phyloP scores from a whole-genome alignment of 2,113 vertebrate genomes.

The Zingel zingel region DNA sequence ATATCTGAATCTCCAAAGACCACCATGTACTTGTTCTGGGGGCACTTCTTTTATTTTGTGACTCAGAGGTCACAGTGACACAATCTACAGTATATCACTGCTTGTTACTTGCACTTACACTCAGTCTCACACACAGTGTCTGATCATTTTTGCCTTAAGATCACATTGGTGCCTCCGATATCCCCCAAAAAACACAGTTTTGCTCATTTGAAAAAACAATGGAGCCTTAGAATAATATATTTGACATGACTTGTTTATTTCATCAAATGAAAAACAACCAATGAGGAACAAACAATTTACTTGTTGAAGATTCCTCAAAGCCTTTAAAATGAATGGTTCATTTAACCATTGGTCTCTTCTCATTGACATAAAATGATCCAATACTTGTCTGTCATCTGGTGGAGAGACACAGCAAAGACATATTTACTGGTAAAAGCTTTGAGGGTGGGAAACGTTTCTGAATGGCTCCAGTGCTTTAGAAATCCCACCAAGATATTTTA shows the following conservation, averaged over 20 bases:
- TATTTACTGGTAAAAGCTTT: conserved; percentile 14
- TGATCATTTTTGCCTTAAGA: conserved; percentile 77
- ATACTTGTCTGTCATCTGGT: conserved; percentile 70
- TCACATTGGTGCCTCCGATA: conserved; percentile 79
- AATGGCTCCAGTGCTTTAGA: conserved; percentile 44
- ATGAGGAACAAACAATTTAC: background rate
- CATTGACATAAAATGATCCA: conserved; percentile 5
- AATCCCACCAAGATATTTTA: conserved; percentile 51
- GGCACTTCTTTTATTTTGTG: conserved; percentile 61
- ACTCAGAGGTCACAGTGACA: conserved; percentile 55
- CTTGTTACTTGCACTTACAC: conserved; percentile 48
- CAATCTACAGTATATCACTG: conserved; percentile 48
- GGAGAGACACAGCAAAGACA: conserved; percentile 55
- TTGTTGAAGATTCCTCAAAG: conserved; percentile 14
- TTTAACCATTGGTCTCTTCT: background rate
- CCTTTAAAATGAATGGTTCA: conserved; percentile 7
- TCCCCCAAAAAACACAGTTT: conserved; percentile 33
- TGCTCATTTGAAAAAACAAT: conserved; percentile 23
- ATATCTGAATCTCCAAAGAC: conserved; percentile 70
- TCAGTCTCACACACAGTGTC: conserved; percentile 41
- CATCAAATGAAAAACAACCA: conserved; percentile 22
- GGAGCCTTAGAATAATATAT: conserved; percentile 13
- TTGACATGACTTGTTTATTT: conserved; percentile 23
- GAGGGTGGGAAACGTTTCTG: conserved; percentile 6
- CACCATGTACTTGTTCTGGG: conserved; percentile 41